Evolutionary conservation across 2,797 vertebrate species (phyloP).

Genomic region (Tragopan temminckii): DNA sequence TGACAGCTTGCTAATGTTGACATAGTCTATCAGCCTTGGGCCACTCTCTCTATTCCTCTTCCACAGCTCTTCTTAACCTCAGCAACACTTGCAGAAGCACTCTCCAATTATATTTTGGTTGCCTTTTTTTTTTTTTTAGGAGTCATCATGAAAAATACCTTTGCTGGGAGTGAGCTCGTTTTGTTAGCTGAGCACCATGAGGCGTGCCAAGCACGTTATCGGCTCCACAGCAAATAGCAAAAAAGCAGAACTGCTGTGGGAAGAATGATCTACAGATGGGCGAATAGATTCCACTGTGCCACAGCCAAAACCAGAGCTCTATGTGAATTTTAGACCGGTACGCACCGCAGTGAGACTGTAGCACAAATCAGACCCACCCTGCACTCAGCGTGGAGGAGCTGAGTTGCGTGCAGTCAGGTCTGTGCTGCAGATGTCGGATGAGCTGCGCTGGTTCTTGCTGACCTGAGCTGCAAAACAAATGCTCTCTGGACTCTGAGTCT

Average conservation of each 20-base stretch:
- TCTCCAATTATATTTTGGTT: neutral
- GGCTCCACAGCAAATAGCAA: conserved; percentile 2
- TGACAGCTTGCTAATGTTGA: conserved; percentile 74
- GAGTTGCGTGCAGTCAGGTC: neutral
- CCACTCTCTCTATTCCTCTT: conserved; percentile 44
- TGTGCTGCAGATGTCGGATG: fast-evolving
- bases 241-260: conserved; percentile 2
- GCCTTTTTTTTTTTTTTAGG: conserved; percentile 32
- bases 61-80: conserved; percentile 49
- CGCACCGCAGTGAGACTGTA: neutral
- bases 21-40: conserved; percentile 68
- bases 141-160: neutral
- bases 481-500: neutral
- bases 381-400: fast-evolving
- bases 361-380: neutral
- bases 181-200: neutral
- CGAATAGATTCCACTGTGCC: conserved; percentile 33
- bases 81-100: neutral
- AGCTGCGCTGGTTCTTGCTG: neutral
- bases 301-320: conserved; percentile 25
- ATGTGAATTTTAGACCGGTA: neutral
- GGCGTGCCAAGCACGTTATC: neutral
- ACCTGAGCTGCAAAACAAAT: neutral
- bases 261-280: conserved; percentile 44
- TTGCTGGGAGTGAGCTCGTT: neutral